Base-by-base conservation (phyloP, 2,113 vertebrate genomes). In the Pelvicachromis taeniatus region DNA sequence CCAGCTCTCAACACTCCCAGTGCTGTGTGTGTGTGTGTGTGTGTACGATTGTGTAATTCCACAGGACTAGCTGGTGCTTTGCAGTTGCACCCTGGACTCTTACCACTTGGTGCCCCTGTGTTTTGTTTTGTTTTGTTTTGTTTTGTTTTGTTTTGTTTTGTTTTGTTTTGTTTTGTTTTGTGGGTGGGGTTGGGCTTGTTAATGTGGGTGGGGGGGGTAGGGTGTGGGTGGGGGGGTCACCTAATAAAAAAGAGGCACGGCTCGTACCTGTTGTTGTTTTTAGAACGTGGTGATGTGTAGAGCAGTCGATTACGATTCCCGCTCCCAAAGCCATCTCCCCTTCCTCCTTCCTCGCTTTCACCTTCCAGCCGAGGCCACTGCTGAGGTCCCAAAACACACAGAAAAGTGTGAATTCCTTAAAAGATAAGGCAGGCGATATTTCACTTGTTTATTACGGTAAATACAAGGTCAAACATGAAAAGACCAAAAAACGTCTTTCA, bases 251-350 rank as follows among this genome's bases (percentile, higher is more conserved):
- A 88, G 83, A 91, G 92, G 91, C 93, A 92, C 90, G 26, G 90
- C 92, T 93, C 86, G 78, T 94, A 87, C 91, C 92, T 93, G 89
- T 94, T 92, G 93, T 95, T 59, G 88, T 94, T 92, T 92, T 93
- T 95, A 95, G 93, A 94, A 91, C 85, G 94, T 95, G 93, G 89
- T 94, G 87, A 93, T 91, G 91, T 94, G 83, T 95, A 95, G 94
- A 95, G 91, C 94, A 94, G 95, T 95, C 85, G 17, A 63, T 89
- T 94, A 89, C n/a, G n/a, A 81, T 86, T 85, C 89, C 85, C 63
- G 80, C 53, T 94, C 92, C 92, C 92, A 93, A 93, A 93, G 91
- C 92, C 92, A 90, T 94, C 90, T 78, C 38, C 75, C 17, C 31
- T 61, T 61, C 58, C 31, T 61, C 31, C 19, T 61, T 48, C 35